phyloP scores from a whole-genome alignment of 2,797 vertebrate genomes.

The Echiichthys vipera region DNA sequence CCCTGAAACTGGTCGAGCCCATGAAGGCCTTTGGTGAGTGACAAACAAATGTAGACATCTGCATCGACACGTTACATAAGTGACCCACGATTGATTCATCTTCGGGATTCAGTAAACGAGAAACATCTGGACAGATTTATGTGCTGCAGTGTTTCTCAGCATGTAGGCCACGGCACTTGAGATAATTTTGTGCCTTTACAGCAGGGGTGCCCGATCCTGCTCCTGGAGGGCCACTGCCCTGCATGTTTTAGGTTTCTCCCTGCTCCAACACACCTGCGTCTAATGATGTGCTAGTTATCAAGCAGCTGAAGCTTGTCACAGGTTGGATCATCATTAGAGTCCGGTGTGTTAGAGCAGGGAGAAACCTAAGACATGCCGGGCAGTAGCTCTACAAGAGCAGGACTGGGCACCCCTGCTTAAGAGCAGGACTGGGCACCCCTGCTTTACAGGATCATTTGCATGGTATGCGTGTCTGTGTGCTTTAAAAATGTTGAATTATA shows the following conservation, averaged over 20 bases:
- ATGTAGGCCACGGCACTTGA: background rate
- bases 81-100: slow-evolving; percentile 2
- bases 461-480: background rate
- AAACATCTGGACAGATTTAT: background rate
- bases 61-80: background rate
- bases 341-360: too few species aligned
- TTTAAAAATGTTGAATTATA: background rate
- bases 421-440: too few species aligned
- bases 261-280: too few species aligned
- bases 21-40: slow-evolving; percentile 97
- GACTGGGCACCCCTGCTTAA: too few species aligned
- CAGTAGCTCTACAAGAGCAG: too few species aligned
- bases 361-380: too few species aligned
- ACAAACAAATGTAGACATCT: background rate
- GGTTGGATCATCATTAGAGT: too few species aligned
- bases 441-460: background rate
- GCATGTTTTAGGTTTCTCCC: too few species aligned
- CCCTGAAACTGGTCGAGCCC: slow-evolving; percentile 92
- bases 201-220: too few species aligned
- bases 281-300: too few species aligned
- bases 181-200: background rate
- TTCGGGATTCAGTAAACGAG: background rate
- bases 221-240: too few species aligned
- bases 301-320: too few species aligned
- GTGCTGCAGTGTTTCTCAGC: slow-evolving; percentile 9